phyloP scores from a whole-genome alignment of 2,113 vertebrate species.

The Macroglossus sobrinus region DNA sequence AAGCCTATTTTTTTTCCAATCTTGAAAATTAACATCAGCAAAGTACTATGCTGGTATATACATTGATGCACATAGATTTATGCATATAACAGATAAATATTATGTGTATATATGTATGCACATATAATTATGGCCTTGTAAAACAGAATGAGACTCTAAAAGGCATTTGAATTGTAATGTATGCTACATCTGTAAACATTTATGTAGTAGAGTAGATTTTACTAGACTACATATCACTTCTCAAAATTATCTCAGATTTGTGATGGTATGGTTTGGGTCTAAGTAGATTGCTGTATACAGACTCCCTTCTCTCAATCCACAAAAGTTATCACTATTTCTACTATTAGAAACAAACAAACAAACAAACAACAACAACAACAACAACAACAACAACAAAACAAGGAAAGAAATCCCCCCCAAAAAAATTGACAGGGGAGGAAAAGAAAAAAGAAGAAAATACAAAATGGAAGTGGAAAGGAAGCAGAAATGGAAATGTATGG shows the following conservation, averaged over 20 bases:
- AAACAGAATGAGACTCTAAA: not conserved
- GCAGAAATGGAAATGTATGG: not conserved
- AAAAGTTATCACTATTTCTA: not conserved
- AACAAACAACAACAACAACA: not conserved
- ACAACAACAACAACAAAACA: too few species aligned
- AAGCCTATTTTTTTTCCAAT: constrained; percentile 25
- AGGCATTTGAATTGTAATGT: not conserved
- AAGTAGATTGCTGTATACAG: not conserved
- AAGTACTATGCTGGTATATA: not conserved
- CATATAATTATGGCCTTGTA: not conserved
- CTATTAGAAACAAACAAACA: not conserved
- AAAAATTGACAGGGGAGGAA: not conserved
- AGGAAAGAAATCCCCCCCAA: not conserved
- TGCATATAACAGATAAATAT: not conserved
- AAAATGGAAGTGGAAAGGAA: not conserved
- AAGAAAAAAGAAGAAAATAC: not conserved
- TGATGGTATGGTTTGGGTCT: not conserved
- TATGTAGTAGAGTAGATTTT: not conserved
- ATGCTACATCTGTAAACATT: not conserved
- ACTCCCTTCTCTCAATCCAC: not conserved
- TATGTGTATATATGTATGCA: not conserved
- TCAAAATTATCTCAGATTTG: constrained; percentile 1
- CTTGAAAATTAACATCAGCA: constrained; percentile 13
- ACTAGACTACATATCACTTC: not conserved
- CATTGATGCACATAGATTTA: not conserved